Evolutionary conservation across 2,888 invertebrate species (phyloP).

Genomic region (Spodoptera exigua): DNA sequence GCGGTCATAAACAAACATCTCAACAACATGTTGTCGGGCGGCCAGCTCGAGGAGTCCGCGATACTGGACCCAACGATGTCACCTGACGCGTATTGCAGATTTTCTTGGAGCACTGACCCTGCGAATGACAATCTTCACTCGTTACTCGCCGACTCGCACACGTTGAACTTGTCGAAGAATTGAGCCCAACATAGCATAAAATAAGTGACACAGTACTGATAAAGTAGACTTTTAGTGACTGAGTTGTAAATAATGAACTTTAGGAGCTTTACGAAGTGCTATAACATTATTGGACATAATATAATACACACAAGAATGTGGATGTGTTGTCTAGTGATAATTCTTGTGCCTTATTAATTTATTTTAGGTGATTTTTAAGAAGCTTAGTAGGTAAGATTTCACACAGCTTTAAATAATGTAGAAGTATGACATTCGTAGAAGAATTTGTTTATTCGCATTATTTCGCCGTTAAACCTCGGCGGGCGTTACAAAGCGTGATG

Average conservation of each 20-base stretch:
- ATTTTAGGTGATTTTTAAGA: slow-evolving; percentile 85
- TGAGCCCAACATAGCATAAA: slow-evolving; percentile 69
- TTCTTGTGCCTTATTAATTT: slow-evolving; percentile 89
- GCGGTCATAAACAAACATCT: slow-evolving; percentile 84
- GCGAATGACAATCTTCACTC: slow-evolving; percentile 84
- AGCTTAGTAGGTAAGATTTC: slow-evolving; percentile 82
- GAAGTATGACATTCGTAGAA: slow-evolving; percentile 25
- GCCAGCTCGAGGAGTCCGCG: slow-evolving; percentile 80
- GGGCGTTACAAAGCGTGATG: slow-evolving; percentile 44
- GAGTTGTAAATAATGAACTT: slow-evolving; percentile 79
- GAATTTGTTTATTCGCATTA: slow-evolving; percentile 37
- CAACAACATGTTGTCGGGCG: slow-evolving; percentile 78
- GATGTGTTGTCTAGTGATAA: slow-evolving; percentile 87
- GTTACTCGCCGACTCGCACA: slow-evolving; percentile 78
- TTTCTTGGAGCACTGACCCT: slow-evolving; percentile 87
- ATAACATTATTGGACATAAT: slow-evolving; percentile 78
- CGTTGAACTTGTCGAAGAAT: slow-evolving; percentile 77
- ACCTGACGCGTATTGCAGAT: slow-evolving; percentile 86
- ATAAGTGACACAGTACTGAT: slow-evolving; percentile 71
- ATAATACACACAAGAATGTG: slow-evolving; percentile 77
- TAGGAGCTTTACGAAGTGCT: slow-evolving; percentile 79
- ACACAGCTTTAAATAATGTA: slow-evolving; percentile 38
- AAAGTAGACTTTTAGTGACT: slow-evolving; percentile 76
- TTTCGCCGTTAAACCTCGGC: slow-evolving; percentile 20
- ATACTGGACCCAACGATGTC: slow-evolving; percentile 85